Percentiles rank a stretch among this genome's conserved stretches.
These are phyloP conservation scores for Ctenochaetus hawaiiensis DNA, from an alignment of 2,797 vertebrate species.

Conservation along the genomic window DNA sequence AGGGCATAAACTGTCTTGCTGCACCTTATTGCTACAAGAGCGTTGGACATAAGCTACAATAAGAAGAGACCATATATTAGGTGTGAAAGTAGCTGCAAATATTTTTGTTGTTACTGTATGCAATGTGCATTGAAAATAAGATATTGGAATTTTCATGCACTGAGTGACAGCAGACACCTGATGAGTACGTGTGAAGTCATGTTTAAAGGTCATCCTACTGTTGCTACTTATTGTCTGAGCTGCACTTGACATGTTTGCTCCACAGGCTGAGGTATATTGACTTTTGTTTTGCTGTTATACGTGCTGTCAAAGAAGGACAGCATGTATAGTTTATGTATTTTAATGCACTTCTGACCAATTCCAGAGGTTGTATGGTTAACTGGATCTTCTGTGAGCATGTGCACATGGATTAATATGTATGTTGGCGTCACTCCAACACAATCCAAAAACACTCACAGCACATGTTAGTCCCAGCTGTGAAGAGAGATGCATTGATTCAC, in stretches of 20 bases:
- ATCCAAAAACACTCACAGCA: conserved; percentile 29
- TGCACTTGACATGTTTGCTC: conserved; percentile 4
- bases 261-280: background rate
- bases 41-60: background rate
- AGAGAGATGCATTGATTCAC: conserved; percentile 65
- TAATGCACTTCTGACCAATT: conserved; percentile 2
- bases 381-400: conserved; percentile 24
- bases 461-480: conserved; percentile 39
- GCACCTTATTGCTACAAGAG: background rate
- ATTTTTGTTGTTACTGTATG: background rate
- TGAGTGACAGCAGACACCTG: background rate
- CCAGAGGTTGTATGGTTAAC: conserved; percentile 22
- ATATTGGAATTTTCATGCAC: background rate
- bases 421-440: conserved; percentile 50
- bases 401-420: conserved; percentile 38
- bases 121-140: background rate
- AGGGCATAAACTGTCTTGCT: conserved; percentile 1
- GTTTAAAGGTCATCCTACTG: background rate
- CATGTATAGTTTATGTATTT: conserved; percentile 10
- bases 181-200: background rate
- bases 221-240: background rate
- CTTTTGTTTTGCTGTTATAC: background rate
- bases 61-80: background rate
- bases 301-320: background rate
- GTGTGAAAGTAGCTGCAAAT: background rate